phyloP scores from a whole-genome alignment of 2,113 vertebrate genomes.

The Forbesichthys papilliferus region DNA sequence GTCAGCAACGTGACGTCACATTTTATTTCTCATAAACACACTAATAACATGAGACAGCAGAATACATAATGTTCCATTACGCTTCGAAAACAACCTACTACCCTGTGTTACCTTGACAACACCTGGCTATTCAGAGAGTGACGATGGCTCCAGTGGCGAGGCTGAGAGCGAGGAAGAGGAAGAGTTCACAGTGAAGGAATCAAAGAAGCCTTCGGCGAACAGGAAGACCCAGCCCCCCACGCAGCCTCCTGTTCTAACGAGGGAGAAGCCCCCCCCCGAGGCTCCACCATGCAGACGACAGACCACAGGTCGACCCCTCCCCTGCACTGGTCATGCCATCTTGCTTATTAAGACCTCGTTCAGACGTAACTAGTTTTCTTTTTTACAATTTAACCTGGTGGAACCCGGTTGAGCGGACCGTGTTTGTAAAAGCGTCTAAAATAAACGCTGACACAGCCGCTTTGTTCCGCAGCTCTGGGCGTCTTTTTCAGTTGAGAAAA shows the following conservation, averaged over 20 bases:
- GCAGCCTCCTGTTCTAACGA: constrained; percentile 45
- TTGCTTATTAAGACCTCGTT: background rate
- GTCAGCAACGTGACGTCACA: constrained; percentile 27
- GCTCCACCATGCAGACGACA: constrained; percentile 51
- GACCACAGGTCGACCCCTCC: constrained; percentile 44
- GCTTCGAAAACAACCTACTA: too few relatives aligned
- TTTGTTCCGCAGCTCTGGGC: too few relatives aligned
- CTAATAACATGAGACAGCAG: background rate
- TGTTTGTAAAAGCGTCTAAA: too few relatives aligned
- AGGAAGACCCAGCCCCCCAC: constrained; percentile 40
- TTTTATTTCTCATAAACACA: background rate
- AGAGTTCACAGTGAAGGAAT: constrained; percentile 71
- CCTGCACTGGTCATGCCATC: background rate
- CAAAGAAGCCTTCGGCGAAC: constrained; percentile 43
- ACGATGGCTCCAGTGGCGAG: constrained; percentile 73
- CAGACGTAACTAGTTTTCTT: too few relatives aligned
- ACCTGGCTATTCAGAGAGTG: constrained; percentile 71
- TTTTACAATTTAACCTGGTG: too few relatives aligned
- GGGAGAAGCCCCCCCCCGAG: constrained; percentile 64
- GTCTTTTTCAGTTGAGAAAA: too few relatives aligned
- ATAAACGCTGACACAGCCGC: too few relatives aligned
- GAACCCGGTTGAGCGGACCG: too few relatives aligned
- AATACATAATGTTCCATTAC: too few relatives aligned
- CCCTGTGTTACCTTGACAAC: background rate
- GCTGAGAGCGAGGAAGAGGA: constrained; percentile 77